Evolutionary conservation across 2,888 invertebrate genomes (phyloP).

Genomic region (Odontomyia ornata): DNA sequence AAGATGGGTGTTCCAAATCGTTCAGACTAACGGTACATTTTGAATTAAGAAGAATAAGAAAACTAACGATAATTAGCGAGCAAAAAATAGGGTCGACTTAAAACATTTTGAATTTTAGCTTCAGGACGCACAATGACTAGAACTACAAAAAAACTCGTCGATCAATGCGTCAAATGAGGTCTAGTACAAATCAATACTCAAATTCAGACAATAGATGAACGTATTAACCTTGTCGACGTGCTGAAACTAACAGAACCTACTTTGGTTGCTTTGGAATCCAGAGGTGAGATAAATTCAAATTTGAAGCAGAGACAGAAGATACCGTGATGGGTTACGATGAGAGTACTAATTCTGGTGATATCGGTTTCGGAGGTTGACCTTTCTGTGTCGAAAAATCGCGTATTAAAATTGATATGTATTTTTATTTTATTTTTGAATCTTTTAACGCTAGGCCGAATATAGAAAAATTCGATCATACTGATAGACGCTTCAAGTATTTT

Average conservation of each 20-base stretch:
- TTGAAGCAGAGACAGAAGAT: conserved; percentile 24
- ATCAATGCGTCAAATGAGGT: conserved; percentile 93
- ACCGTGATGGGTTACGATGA: conserved; percentile 34
- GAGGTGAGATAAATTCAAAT: conserved; percentile 44
- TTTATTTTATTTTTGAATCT: too few relatives aligned
- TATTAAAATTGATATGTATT: too few relatives aligned
- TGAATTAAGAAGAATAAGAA: too few relatives aligned
- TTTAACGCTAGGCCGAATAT: too few relatives aligned
- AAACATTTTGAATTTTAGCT: conserved; percentile 88
- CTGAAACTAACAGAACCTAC: conserved; percentile 91
- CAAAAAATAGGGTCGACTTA: too few relatives aligned
- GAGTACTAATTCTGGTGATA: conserved; percentile 35
- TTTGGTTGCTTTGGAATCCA: conserved; percentile 60
- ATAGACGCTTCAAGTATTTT: too few relatives aligned
- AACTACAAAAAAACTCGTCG: conserved; percentile 90
- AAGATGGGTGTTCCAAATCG: too few relatives aligned
- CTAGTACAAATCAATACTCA: conserved; percentile 92
- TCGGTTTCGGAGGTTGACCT: too few relatives aligned
- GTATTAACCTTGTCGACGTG: conserved; percentile 93
- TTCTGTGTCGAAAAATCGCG: too few relatives aligned
- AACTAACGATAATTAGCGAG: too few relatives aligned
- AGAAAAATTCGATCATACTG: too few relatives aligned
- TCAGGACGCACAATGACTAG: conserved; percentile 88
- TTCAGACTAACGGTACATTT: too few relatives aligned
- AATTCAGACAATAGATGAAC: conserved; percentile 74